Evolutionary conservation across 2,113 vertebrate species (phyloP).

Genomic region (Phyllostomus discolor): DNA sequence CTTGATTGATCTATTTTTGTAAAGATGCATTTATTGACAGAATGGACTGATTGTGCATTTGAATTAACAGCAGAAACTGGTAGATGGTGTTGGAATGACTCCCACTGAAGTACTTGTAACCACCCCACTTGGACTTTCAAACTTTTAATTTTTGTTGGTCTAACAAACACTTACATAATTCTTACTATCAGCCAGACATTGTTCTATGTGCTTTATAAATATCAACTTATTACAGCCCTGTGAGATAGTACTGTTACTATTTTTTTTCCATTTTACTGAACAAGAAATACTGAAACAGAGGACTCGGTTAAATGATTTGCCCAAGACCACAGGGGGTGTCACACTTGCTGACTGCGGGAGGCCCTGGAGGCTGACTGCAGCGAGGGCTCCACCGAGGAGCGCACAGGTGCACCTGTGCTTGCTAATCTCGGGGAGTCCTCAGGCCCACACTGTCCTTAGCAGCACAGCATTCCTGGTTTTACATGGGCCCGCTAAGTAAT

Average conservation of each 20-base stretch:
- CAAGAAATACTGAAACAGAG: not conserved
- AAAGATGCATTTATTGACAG: conserved; percentile 10
- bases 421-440: not conserved
- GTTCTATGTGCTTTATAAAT: not conserved
- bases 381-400: not conserved
- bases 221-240: not conserved
- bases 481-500: not conserved
- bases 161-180: not conserved
- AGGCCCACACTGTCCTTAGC: not conserved
- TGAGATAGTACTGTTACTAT: not conserved
- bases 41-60: not conserved
- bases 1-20: conserved; percentile 27
- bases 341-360: not conserved
- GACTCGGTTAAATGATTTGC: not conserved
- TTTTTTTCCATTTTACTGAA: not conserved
- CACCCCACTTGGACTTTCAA: not conserved
- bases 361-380: not conserved
- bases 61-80: not conserved
- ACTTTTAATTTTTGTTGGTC: not conserved
- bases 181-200: not conserved
- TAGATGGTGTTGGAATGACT: not conserved
- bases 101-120: not conserved
- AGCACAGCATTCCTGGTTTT: not conserved
- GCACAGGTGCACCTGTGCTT: not conserved
- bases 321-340: not conserved